phyloP scores from a whole-genome alignment of 2,113 vertebrate species.

The Gulo gulo region DNA sequence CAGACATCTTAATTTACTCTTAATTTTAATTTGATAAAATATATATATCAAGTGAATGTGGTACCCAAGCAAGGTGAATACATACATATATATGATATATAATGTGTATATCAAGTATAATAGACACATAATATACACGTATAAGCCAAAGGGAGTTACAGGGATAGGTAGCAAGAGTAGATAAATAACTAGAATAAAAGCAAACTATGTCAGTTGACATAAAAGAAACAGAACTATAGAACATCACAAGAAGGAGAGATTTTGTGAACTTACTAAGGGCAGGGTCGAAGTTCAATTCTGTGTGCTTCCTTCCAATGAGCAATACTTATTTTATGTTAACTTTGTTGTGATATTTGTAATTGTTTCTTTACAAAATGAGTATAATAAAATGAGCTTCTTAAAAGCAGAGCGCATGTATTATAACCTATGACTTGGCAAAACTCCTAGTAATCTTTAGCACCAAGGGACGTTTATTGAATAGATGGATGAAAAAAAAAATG shows the following conservation, averaged over 20 bases:
- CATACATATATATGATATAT: not conserved
- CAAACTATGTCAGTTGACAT: not conserved
- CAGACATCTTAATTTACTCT: not conserved
- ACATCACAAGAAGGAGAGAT: not conserved
- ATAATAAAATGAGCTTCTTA: not conserved
- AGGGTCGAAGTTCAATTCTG: accelerated
- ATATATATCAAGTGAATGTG: not conserved
- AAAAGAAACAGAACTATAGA: not conserved
- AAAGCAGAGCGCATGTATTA: not conserved
- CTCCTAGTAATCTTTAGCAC: not conserved
- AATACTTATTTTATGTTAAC: not conserved
- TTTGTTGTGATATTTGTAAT: not conserved
- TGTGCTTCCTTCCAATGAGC: not conserved
- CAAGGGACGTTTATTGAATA: not conserved
- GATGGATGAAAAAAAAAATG: not conserved
- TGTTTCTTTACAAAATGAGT: not conserved
- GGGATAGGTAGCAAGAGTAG: not conserved
- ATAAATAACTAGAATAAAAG: not conserved
- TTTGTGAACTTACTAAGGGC: not conserved
- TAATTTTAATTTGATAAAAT: not conserved
- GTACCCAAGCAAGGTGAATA: not conserved
- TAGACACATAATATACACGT: not conserved
- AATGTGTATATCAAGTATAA: not conserved
- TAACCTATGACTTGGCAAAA: not conserved
- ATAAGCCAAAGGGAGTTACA: not conserved